These are phyloP conservation scores for Rhadina sibilatrix DNA, from an alignment of 2,113 vertebrate species.

Conservation along the genomic window DNA sequence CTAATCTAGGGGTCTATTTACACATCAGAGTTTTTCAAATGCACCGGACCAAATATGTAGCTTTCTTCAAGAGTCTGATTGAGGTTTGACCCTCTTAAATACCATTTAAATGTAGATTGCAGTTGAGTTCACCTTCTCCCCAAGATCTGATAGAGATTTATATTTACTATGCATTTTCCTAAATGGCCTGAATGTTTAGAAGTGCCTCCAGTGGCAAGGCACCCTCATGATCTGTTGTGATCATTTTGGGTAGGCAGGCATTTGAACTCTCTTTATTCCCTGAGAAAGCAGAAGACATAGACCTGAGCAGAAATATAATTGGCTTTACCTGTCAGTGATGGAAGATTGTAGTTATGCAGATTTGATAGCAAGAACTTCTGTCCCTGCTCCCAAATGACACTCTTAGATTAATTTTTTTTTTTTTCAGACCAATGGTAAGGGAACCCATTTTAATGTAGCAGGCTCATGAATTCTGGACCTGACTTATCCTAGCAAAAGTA, in stretches of 20 bases:
- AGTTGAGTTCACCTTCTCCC: background rate
- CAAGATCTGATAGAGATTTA: background rate
- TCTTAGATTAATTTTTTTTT: background rate
- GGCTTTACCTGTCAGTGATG: background rate
- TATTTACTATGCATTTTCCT: background rate
- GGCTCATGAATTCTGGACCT: background rate
- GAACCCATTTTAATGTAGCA: background rate
- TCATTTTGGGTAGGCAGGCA: background rate
- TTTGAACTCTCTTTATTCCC: background rate
- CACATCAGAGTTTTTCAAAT: background rate
- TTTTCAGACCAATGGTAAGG: background rate
- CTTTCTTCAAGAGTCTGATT: background rate
- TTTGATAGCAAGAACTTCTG: background rate
- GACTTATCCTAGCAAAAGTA: background rate
- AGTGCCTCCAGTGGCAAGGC: background rate
- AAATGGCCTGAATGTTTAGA: background rate
- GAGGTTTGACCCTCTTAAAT: background rate
- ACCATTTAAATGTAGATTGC: background rate
- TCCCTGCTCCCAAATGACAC: background rate
- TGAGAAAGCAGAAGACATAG: background rate
- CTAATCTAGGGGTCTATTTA: slow-evolving; percentile 25
- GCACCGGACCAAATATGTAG: background rate
- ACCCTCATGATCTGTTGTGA: background rate
- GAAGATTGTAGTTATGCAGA: background rate
- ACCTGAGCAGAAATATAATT: background rate